Evolutionary conservation across 1,140 invertebrate species (phyloP), one percentile per base, ranked within the genome.

Genomic region (Meloidogyne chitwoodi): DNA sequence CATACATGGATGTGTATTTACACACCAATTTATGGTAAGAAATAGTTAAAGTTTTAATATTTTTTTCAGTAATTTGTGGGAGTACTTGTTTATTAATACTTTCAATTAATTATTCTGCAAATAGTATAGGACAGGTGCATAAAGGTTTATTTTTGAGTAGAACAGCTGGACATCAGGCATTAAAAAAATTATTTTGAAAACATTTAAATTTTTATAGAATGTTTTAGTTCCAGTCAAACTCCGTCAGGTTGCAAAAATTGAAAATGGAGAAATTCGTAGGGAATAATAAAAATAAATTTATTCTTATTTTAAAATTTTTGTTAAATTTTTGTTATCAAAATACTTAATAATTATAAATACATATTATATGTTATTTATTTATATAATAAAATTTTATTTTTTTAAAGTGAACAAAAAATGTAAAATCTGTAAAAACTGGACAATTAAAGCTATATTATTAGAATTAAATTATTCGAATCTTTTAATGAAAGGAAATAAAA

Each of bases 1-100:
- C 87, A 85, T 68, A 80, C 75, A 67, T 75, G 85, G 31, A 77
- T 84, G n/a, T 80, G 87, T 77, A 75, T 85, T 61, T 80, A 85
- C 56, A 74, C 75, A 10, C 84, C 84, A 8, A 73, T 85, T 41
- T 78, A 86, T 64, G 83, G 84, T 81, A 77, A 73, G 56, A 73
- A 34, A 65, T 26, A 61, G 19, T 3, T 38, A n/a, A 19, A 11
- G 12, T 44, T 63, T 11, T 63, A n/a, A 12, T 56, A 63, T 12
- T 48, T 56, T 38, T n/a, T 22, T 27, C 16, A 73, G 71, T 64
- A 56, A 63, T 73, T 73, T 73, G 71, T 63, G 29, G 56, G n/a
- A 34, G 61, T 22, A 24, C 71, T 12, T 31, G 61, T 24, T 61
- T 63, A 29, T 61, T 73, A 63, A 24, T 73, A 34, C 34, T 73